These are phyloP conservation scores for Uria aalge DNA, from an alignment of 2,113 vertebrate species.

Conservation along the genomic window DNA sequence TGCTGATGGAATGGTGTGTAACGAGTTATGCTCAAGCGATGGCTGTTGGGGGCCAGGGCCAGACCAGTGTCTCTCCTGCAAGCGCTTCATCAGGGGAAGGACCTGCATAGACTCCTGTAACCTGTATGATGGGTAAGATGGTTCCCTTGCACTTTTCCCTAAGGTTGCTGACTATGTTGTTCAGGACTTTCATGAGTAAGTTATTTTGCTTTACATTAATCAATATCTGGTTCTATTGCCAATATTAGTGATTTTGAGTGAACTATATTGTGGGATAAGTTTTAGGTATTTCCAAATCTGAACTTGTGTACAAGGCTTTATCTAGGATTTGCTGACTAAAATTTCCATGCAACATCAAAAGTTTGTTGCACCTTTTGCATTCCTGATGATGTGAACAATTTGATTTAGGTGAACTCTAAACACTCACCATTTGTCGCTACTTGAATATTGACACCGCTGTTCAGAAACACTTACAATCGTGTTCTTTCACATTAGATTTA, in stretches of 20 bases:
- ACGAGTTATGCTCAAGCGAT: conserved; percentile 87
- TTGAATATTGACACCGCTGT: neutral
- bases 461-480: neutral
- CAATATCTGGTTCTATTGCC: neutral
- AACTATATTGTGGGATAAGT: neutral
- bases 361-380: neutral
- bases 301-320: neutral
- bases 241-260: neutral
- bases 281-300: neutral
- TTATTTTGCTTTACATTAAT: neutral
- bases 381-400: neutral
- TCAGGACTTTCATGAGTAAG: neutral
- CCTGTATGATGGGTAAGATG: conserved; percentile 89
- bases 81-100: conserved; percentile 88
- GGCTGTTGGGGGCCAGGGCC: conserved; percentile 96
- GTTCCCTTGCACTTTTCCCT: neutral
- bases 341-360: neutral
- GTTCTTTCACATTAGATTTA: neutral
- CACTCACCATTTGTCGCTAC: neutral
- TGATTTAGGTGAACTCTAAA: neutral
- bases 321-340: neutral
- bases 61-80: conserved; percentile 92
- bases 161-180: neutral
- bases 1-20: conserved; percentile 88
- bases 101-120: conserved; percentile 92